Base-by-base conservation (phyloP, 2,113 vertebrate genomes). In the Labrus mixtus region DNA sequence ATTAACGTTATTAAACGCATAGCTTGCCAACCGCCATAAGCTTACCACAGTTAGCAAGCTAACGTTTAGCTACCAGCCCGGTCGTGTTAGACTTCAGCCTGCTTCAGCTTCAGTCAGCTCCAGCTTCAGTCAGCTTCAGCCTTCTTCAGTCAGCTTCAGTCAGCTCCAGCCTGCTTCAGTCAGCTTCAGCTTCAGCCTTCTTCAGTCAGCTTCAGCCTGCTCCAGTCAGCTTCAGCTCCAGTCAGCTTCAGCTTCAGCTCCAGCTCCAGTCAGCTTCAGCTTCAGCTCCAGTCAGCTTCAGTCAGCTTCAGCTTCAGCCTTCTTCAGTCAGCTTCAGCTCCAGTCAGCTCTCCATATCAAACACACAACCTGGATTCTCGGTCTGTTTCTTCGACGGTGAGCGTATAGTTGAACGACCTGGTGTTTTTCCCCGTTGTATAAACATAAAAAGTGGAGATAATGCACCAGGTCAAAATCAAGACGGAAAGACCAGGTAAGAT, bases 401-500 rank as follows among this genome's bases (percentile, higher is more conserved):
- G 50, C 3, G 0, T 6, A 9, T 54, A 10, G 8, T 4, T 65
- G 10, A 53, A 29, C n/a, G 55, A 20, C 8, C 60, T 0, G 1
- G 3, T n/a, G 4, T 43, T 16, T 16, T 46, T 39, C 6, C 3
- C 25, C 25, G 11, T 45, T 51, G 33, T 2, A 0, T 1, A 1
- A 12, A 17, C 1, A 4, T 60, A 3, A 64, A 65, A 46, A 25
- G 39, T 59, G 45, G 25, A 62, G 2, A 82, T 4, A 58, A 87
- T 96, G 95, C 90, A 95, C 6, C 94, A 94, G 64, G 86, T 91
- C 20, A 96, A 95, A 86, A 93, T 96, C 65, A 96, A 96, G 87
- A 93, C 92, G 19, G 96, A 96, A 84, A 94, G 94, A 81, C 88
- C 93, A 87, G 96, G 96, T 96, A 77, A 85, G 83, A 48, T 4